These are phyloP conservation scores for Varanus salvator DNA, from an alignment of 2,113 vertebrate species.

Conservation along the genomic window DNA sequence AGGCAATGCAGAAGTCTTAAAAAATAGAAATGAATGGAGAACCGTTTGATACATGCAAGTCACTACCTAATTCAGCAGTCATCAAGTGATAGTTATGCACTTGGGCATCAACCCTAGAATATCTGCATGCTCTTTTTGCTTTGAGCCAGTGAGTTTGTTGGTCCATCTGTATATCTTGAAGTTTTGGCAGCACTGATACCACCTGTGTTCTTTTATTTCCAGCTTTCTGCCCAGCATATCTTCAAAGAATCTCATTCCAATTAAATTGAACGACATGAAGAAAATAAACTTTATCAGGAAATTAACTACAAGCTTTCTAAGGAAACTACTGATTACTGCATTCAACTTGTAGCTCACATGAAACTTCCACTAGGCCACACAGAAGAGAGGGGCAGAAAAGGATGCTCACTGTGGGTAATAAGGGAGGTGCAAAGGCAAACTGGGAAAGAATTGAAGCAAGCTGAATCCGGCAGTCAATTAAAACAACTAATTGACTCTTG, in stretches of 20 bases:
- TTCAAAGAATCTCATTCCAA: not conserved
- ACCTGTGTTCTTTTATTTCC: not conserved
- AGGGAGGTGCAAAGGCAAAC: not conserved
- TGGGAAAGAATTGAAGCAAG: conserved; percentile 27
- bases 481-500: conserved; percentile 4
- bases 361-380: not conserved
- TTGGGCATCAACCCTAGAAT: not conserved
- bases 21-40: not conserved
- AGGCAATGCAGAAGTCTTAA: not conserved
- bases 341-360: not conserved
- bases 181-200: not conserved
- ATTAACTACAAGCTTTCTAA: not conserved
- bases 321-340: too few species aligned
- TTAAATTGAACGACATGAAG: not conserved
- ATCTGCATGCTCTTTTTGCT: not conserved
- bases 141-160: not conserved
- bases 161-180: not conserved
- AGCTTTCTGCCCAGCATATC: not conserved
- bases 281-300: not conserved
- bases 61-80: not conserved
- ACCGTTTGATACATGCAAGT: not conserved
- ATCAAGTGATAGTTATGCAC: not conserved
- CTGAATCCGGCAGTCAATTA: not conserved
- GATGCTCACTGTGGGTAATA: not conserved
- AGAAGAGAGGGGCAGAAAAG: not conserved